phyloP scores from a whole-genome alignment of 2,888 invertebrate genomes.

The Bombylius major region DNA sequence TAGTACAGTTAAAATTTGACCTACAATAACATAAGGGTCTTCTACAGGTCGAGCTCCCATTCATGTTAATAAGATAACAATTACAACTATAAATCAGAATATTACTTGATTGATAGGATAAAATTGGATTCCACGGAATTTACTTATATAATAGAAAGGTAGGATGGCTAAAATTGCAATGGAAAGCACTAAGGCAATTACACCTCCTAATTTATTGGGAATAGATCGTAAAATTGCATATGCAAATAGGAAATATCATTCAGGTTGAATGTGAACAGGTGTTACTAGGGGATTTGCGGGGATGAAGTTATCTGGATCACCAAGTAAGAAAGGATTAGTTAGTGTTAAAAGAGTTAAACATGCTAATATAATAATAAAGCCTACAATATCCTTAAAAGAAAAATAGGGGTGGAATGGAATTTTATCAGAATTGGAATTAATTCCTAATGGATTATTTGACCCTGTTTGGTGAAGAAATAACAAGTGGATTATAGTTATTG shows the following conservation, averaged over 20 bases:
- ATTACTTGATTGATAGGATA: conserved; percentile 47
- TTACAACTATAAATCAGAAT: conserved; percentile 45
- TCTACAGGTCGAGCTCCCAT: conserved; percentile 57
- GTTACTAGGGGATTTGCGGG: conserved; percentile 41
- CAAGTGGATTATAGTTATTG: conserved; percentile 49
- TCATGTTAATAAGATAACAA: conserved; percentile 54
- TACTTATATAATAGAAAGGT: conserved; percentile 44
- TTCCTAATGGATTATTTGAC: conserved; percentile 53
- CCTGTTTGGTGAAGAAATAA: conserved; percentile 54
- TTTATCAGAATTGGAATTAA: conserved; percentile 53
- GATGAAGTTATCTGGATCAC: conserved; percentile 63
- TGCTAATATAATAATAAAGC: conserved; percentile 45
- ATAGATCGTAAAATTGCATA: conserved; percentile 70
- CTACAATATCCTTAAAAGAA: conserved; percentile 49
- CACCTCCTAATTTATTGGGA: conserved; percentile 67
- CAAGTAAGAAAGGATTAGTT: conserved; percentile 45
- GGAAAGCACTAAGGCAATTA: conserved; percentile 40
- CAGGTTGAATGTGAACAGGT: conserved; percentile 65
- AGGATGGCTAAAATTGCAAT: conserved; percentile 53
- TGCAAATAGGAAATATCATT: conserved; percentile 76
- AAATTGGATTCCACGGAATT: conserved; percentile 46
- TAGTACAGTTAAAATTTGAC: conserved; percentile 46
- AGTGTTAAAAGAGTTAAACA: conserved; percentile 42
- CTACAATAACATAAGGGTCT: conserved; percentile 47
- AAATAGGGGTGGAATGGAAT: conserved; percentile 56